Conservation (phyloP, 2,797 vertebrate species). For the Esox masquinongy region DNA sequence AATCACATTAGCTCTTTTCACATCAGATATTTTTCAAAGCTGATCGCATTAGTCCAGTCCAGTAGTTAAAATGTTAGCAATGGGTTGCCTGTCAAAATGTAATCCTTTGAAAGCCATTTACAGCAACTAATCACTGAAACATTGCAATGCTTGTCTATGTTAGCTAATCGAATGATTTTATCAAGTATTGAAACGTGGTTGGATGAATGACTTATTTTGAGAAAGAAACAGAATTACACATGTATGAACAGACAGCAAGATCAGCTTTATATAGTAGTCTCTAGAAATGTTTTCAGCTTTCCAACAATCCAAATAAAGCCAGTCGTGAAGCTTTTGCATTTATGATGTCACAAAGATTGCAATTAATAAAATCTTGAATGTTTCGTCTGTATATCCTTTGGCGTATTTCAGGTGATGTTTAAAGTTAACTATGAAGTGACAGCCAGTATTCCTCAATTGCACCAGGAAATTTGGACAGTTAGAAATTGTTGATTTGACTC, state of each 20-base stretch:
- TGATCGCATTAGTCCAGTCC: no score
- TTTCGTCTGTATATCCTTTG: slow-evolving; percentile 17
- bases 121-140: not conserved
- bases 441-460: not conserved
- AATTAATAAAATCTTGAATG: slow-evolving; percentile 33
- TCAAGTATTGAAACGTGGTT: not conserved
- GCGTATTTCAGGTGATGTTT: not conserved
- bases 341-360: slow-evolving; percentile 22
- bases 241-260: slow-evolving; percentile 5
- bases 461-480: not conserved
- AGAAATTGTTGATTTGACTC: not conserved
- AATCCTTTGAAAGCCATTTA: not conserved
- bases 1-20: no score
- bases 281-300: not conserved
- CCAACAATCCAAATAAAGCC: slow-evolving; percentile 17
- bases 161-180: not conserved
- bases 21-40: no score
- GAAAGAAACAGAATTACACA: not conserved
- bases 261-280: slow-evolving; percentile 2
- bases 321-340: slow-evolving; percentile 6
- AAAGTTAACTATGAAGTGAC: not conserved
- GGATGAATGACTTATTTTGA: not conserved
- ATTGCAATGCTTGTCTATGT: slow-evolving; percentile 17
- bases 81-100: not conserved
- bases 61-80: no score